Conservation (phyloP, 64 coral and sea anemone species). For the Montipora efflorescens region DNA sequence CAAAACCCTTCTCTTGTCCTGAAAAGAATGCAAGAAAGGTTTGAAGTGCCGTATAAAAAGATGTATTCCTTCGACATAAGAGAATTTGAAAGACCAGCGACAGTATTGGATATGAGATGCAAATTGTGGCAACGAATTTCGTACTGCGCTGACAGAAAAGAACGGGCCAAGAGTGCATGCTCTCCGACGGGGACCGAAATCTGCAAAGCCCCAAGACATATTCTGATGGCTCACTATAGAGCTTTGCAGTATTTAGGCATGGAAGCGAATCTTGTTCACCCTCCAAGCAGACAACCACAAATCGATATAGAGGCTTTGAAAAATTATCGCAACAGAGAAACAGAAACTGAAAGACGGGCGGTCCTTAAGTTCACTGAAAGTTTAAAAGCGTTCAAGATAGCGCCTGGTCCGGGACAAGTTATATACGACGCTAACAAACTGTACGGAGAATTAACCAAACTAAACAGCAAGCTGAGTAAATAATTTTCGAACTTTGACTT, state of each 20-base stretch:
- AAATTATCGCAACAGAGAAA: conserved; percentile 68
- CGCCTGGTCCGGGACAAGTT: conserved; percentile 70
- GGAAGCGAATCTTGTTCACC: conserved; percentile 44
- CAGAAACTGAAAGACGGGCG: conserved; percentile 48
- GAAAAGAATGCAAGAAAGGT: conserved; percentile 64
- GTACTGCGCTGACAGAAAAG: conserved; percentile 50
- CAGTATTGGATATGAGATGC: conserved; percentile 74
- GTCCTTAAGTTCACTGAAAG: conserved; percentile 70
- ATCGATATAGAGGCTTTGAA: conserved; percentile 71
- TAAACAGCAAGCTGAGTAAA: background rate
- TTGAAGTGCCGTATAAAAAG: conserved; percentile 87
- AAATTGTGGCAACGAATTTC: conserved; percentile 81
- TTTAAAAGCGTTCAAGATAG: conserved; percentile 69
- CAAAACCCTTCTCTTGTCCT: conserved; percentile 60
- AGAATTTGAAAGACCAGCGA: conserved; percentile 50
- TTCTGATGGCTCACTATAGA: conserved; percentile 68
- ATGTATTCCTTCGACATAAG: conserved; percentile 66
- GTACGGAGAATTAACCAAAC: conserved; percentile 37
- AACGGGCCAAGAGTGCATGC: conserved; percentile 67
- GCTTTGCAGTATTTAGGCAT: conserved; percentile 76
- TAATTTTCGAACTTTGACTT: background rate
- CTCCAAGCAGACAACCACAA: conserved; percentile 70
- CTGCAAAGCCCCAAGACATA: conserved; percentile 39
- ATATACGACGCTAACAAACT: conserved; percentile 72
- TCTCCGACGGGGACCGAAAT: conserved; percentile 49